Percentiles rank a stretch among this genome's conserved stretches.
Conservation (phyloP, 2,888 invertebrate genomes). For the Copidosoma aretas region DNA sequence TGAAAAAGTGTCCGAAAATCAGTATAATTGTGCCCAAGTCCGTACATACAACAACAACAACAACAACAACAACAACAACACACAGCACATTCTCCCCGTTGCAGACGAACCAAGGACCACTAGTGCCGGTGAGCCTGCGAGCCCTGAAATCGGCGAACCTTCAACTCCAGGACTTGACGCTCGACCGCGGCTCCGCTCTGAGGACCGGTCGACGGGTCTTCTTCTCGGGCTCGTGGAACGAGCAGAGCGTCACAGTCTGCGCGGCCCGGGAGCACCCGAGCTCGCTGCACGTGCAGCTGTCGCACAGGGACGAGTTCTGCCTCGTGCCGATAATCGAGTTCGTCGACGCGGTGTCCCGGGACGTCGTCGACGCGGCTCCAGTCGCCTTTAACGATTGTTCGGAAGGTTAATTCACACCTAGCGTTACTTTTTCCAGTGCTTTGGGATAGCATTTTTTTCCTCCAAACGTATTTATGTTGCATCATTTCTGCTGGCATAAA, state of each 20-base stretch:
- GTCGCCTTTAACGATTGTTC: constrained; percentile 68
- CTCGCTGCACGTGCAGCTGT: constrained; percentile 65
- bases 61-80: background rate
- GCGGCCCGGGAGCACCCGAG: constrained; percentile 70
- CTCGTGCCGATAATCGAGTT: constrained; percentile 81
- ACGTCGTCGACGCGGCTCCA: constrained; percentile 66
- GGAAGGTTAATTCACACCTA: too few relatives aligned
- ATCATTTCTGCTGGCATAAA: too few relatives aligned
- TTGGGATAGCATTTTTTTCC: too few relatives aligned
- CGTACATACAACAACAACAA: too few relatives aligned
- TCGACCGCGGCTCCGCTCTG: constrained; percentile 64
- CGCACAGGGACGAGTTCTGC: constrained; percentile 68
- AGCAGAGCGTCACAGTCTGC: constrained; percentile 64
- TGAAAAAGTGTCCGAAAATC: too few relatives aligned
- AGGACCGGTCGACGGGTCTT: constrained; percentile 76
- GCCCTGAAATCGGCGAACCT: constrained; percentile 77
- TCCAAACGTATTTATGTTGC: too few relatives aligned
- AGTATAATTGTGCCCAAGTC: too few relatives aligned
- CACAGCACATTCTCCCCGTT: background rate
- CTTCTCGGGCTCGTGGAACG: constrained; percentile 77
- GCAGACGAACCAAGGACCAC: constrained; percentile 25
- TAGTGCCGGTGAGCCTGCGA: constrained; percentile 66
- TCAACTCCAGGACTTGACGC: constrained; percentile 76
- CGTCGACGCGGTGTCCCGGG: constrained; percentile 77
- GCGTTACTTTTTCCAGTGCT: too few relatives aligned